These are phyloP conservation scores for Sparidentex hasta DNA, from an alignment of 2,797 vertebrate species.

Conservation along the genomic window DNA sequence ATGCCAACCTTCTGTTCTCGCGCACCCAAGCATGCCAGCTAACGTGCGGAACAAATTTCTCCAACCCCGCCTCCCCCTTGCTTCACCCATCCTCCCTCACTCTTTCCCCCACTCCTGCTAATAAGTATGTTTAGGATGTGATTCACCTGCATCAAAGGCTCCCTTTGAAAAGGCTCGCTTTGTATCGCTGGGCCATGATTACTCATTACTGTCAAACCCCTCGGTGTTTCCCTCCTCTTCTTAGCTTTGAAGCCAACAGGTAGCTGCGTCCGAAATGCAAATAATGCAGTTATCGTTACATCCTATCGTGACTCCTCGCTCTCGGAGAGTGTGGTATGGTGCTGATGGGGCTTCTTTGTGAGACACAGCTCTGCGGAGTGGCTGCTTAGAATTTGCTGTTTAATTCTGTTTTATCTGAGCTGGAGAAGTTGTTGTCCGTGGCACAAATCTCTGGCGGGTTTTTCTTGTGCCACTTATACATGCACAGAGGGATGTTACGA, in stretches of 20 bases:
- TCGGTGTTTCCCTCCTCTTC: constrained; percentile 58
- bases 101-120: constrained; percentile 65
- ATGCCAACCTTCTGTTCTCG: constrained; percentile 83
- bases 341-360: constrained; percentile 30
- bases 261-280: constrained; percentile 68
- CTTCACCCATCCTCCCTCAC: constrained; percentile 54
- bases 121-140: constrained; percentile 83
- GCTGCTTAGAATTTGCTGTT: constrained; percentile 13
- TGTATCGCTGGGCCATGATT: constrained; percentile 74
- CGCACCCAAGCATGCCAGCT: constrained; percentile 81
- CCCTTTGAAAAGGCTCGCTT: constrained; percentile 71
- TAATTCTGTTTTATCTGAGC: constrained; percentile 57
- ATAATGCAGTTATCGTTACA: constrained; percentile 37
- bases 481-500: constrained; percentile 11
- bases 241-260: constrained; percentile 74
- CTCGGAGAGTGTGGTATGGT: constrained; percentile 15
- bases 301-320: constrained; percentile 19
- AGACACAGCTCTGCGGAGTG: constrained; percentile 18
- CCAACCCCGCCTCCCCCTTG: constrained; percentile 18
- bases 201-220: constrained; percentile 77
- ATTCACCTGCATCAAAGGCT: constrained; percentile 83
- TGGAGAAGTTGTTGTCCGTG: constrained; percentile 28
- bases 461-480: constrained; percentile 25
- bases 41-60: constrained; percentile 83
- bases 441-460: neutral